These are phyloP conservation scores for Phalacrocorax pelagicus DNA, from an alignment of 2,113 vertebrate genomes.

Conservation along the genomic window DNA sequence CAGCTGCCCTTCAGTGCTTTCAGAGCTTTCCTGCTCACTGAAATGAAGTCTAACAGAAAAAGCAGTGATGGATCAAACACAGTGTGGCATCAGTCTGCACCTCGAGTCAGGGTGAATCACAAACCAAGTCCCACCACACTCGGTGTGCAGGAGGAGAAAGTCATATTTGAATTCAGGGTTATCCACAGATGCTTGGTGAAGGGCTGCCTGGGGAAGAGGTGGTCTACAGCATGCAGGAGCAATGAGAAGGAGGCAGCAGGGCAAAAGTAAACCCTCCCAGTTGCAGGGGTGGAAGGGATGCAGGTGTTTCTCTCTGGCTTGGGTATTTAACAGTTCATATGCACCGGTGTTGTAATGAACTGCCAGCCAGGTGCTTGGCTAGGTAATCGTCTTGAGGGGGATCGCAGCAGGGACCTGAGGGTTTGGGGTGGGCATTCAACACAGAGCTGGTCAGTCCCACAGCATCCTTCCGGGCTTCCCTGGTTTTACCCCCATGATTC, in stretches of 20 bases:
- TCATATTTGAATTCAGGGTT: not conserved
- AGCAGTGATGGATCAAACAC: not conserved
- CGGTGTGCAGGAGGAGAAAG: fast-evolving
- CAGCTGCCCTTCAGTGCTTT: not conserved
- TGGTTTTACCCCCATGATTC: not conserved
- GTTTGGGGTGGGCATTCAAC: not conserved
- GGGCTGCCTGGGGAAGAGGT: not conserved
- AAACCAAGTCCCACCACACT: fast-evolving
- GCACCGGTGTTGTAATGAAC: not conserved
- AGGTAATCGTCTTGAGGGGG: not conserved
- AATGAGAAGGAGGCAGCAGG: not conserved
- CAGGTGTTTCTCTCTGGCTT: not conserved
- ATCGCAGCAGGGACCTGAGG: not conserved
- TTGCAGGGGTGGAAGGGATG: not conserved
- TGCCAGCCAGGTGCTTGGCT: not conserved
- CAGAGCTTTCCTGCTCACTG: not conserved
- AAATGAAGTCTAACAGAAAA: not conserved
- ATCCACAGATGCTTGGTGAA: no score
- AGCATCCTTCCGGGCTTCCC: not conserved
- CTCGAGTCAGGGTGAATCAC: not conserved
- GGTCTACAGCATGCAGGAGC: fast-evolving
- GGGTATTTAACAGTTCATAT: not conserved
- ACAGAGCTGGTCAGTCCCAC: not conserved
- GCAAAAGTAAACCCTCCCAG: not conserved
- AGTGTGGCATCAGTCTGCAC: not conserved